Percentiles rank a stretch among this genome's conserved stretches.
phyloP scores from a whole-genome alignment of 2,113 vertebrate genomes.

The Campylomormyrus tamandua region DNA sequence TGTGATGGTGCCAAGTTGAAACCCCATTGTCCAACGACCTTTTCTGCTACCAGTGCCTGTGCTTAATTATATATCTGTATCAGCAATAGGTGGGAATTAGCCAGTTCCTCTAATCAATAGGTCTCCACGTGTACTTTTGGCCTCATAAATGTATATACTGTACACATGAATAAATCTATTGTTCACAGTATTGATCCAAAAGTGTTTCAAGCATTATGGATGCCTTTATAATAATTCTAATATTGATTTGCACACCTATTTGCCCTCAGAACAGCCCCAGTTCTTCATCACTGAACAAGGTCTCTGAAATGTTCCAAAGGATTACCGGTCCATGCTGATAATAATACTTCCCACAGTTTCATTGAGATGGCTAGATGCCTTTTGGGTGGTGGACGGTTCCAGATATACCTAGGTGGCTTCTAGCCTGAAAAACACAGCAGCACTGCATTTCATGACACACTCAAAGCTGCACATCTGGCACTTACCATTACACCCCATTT shows the following conservation, averaged over 20 bases:
- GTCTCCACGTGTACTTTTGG: neutral
- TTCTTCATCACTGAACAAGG: neutral
- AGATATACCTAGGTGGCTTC: neutral
- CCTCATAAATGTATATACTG: neutral
- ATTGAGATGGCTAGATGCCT: neutral
- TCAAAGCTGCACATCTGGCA: neutral
- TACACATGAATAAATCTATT: neutral
- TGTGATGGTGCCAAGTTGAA: neutral
- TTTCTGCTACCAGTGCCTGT: neutral
- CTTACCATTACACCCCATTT: neutral
- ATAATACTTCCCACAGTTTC: neutral
- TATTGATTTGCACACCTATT: neutral
- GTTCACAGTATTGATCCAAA: neutral
- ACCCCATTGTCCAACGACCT: neutral
- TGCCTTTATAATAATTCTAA: neutral
- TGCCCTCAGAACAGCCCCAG: neutral
- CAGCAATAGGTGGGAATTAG: neutral
- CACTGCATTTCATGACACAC: neutral
- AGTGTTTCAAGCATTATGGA: neutral
- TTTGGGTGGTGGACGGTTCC: neutral
- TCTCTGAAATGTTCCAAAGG: neutral
- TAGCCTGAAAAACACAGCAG: neutral
- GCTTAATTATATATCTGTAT: neutral
- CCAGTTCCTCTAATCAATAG: neutral
- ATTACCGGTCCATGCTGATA: neutral